Evolutionary conservation across 2,888 invertebrate species (phyloP).

Genomic region (Diachrysia chrysitis): DNA sequence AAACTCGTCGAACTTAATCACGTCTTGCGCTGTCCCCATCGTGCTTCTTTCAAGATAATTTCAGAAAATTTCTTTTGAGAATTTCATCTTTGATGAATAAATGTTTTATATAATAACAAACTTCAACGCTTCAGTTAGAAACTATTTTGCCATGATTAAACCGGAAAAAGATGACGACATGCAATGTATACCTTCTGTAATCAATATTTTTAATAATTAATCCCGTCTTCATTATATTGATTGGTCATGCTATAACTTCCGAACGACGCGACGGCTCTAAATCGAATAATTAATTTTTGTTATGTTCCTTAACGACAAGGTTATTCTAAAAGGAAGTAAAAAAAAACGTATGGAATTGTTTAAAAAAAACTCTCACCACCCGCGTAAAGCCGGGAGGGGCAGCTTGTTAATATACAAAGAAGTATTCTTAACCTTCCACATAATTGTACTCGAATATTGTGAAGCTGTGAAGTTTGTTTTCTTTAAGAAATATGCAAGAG

Average conservation of each 20-base stretch:
- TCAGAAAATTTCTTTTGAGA: slow-evolving; percentile 1
- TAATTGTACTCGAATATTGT: neutral
- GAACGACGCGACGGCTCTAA: too few relatives aligned
- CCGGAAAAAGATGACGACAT: neutral
- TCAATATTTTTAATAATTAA: too few relatives aligned
- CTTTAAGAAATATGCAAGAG: slow-evolving; percentile 2
- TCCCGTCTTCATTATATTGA: too few relatives aligned
- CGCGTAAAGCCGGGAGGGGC: too few relatives aligned
- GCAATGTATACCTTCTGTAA: neutral
- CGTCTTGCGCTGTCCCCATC: neutral
- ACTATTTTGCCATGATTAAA: neutral
- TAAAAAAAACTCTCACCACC: too few relatives aligned
- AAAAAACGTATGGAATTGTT: too few relatives aligned
- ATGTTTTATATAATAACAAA: neutral
- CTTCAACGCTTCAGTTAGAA: neutral
- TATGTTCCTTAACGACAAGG: too few relatives aligned
- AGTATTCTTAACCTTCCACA: neutral
- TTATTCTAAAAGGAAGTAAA: too few relatives aligned
- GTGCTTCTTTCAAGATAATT: neutral
- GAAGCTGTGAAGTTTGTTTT: neutral
- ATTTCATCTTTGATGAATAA: slow-evolving; percentile 9
- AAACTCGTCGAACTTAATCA: neutral
- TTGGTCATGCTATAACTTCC: too few relatives aligned
- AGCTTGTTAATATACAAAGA: too few relatives aligned
- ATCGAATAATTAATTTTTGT: too few relatives aligned